phyloP scores from a whole-genome alignment of 1,140 invertebrate genomes.

The Neodiprion virginianus region DNA sequence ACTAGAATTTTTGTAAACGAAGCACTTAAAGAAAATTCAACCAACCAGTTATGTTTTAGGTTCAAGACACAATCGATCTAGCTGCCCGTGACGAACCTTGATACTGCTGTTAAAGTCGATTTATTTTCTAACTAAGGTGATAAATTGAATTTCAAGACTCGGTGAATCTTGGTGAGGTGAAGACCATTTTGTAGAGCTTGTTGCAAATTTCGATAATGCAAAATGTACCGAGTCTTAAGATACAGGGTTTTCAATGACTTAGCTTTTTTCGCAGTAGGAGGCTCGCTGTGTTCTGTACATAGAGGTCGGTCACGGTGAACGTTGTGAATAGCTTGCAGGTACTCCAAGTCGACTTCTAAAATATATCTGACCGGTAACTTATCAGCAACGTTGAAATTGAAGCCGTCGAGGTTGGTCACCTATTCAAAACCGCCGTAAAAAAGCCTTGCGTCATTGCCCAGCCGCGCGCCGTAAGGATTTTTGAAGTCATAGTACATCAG shows the following conservation, averaged over 20 bases:
- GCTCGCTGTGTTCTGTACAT: background rate
- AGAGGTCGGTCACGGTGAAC: background rate
- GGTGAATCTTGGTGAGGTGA: slow-evolving; percentile 49
- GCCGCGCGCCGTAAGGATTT: slow-evolving; percentile 60
- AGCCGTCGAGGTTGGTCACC: slow-evolving; percentile 38
- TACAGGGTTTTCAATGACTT: background rate
- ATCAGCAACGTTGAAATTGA: slow-evolving; percentile 31
- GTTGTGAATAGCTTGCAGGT: background rate
- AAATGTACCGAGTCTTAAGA: slow-evolving; percentile 46
- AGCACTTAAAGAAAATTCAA: no score
- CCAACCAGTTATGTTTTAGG: no score
- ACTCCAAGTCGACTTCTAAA: background rate
- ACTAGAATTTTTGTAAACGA: no score
- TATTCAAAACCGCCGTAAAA: slow-evolving; percentile 57
- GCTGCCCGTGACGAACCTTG: no score
- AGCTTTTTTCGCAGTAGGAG: background rate
- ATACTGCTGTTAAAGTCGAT: no score
- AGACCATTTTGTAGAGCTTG: slow-evolving; percentile 46
- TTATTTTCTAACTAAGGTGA: no score
- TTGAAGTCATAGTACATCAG: slow-evolving; percentile 61
- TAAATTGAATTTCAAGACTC: slow-evolving; percentile 48
- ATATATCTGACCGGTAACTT: background rate
- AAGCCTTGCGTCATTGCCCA: slow-evolving; percentile 56
- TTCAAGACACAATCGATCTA: no score
- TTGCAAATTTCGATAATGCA: slow-evolving; percentile 53